Base-by-base conservation (phyloP, 2,113 vertebrate genomes). In the Osmerus eperlanus region DNA sequence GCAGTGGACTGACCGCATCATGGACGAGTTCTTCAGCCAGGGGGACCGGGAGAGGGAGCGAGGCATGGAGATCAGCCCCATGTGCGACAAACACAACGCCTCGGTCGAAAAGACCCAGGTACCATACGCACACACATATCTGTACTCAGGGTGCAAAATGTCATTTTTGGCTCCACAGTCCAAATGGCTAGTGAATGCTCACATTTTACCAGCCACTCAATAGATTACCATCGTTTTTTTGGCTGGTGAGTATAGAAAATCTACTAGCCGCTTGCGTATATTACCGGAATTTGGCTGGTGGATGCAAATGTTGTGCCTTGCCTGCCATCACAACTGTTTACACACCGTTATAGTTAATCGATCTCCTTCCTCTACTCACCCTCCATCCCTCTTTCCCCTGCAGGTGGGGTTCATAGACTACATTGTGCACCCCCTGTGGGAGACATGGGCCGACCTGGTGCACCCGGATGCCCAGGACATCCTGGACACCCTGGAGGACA, bases 21-120 rank as follows among this genome's bases (percentile, higher is more conserved):
- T 99, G 97, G 97, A 99, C 83, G 97, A 99, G 87, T 99, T 99
- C 84, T 99, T 99, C 90, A 95, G 91, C 78, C 97, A 99, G 70
- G 97, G 97, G 32, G 97, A 99, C 89, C 84, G 97, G 0, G 97
- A 99, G 85, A 91, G 97, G 78, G 97, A 99, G 74, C 91, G 97
- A 0, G 96, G 97, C 82, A 99, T 99, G 96, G 97, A 99, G 87
- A 99, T 99, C 85, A 99, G 97, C 81, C 96, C 97, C 69, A 99
- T 99, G 97, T 99, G 97, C 92, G 97, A 99, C 90, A 98, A 98
- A 93, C 96, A 98, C 94, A 98, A 97, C 1, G 97, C 97, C 54
- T 99, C 97, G 4, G 95, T 99, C 66, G 96, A 99, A 87, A 99
- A 99, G 90, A 95, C 92, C 84, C 97, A 99, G 95, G 97, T 99